Conservation (phyloP, 2,888 invertebrate genomes). For the Drosophila pegasa region DNA sequence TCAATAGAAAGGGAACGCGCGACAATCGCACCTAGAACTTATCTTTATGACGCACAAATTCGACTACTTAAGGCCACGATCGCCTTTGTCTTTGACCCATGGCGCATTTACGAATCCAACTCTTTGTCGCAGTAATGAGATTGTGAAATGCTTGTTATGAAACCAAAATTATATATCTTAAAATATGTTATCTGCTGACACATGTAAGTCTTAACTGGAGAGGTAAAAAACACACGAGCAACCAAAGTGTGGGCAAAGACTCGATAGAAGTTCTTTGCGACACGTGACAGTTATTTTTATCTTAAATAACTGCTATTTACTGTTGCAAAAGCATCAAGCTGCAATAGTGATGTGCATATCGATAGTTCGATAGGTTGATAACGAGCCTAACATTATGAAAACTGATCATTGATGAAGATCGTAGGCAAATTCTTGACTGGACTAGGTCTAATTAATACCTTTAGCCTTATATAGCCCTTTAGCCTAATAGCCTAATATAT, state of each 20-base stretch:
- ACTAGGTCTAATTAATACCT: too few species aligned
- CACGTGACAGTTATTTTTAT: not conserved
- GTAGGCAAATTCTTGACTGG: too few species aligned
- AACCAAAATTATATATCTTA: not conserved
- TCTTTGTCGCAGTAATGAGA: not conserved
- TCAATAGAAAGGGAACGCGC: not conserved
- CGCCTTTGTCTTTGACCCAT: conserved; percentile 43
- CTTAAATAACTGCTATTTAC: not conserved
- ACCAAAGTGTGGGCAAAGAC: not conserved
- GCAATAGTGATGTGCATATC: too few species aligned
- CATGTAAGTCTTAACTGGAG: not conserved
- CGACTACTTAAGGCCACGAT: conserved; percentile 23
- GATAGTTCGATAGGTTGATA: too few species aligned
- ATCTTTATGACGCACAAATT: conserved; percentile 43
- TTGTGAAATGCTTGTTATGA: not conserved
- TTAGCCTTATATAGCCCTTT: too few species aligned
- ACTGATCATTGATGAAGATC: too few species aligned
- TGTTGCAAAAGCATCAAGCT: not conserved
- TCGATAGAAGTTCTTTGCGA: not conserved
- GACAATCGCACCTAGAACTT: conserved; percentile 25
- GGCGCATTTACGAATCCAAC: conserved; percentile 27
- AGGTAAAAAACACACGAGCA: not conserved
- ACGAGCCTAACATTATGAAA: too few species aligned
- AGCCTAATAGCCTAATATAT: not conserved
- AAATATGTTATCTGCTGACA: not conserved